phyloP scores from a whole-genome alignment of 2,113 vertebrate species.

The Sakesphorus luctuosus region DNA sequence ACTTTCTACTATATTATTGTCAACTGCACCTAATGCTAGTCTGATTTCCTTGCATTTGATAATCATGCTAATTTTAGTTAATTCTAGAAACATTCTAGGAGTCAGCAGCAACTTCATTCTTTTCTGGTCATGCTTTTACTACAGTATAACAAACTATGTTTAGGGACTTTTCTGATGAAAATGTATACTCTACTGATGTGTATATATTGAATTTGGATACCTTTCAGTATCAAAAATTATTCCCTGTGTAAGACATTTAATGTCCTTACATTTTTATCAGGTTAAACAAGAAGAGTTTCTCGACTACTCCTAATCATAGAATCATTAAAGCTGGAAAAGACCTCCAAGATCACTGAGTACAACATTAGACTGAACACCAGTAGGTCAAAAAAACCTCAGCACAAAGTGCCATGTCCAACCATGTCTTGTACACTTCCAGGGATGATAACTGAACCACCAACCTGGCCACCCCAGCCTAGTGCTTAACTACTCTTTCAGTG shows the following conservation, averaged over 20 bases:
- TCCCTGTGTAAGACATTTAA: not conserved
- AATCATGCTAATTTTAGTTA: not conserved
- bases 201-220: conserved; percentile 75
- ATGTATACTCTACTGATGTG: conserved; percentile 38
- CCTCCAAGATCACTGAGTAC: not conserved
- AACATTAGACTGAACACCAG: not conserved
- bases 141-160: conserved; percentile 72
- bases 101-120: not conserved
- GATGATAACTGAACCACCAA: not conserved
- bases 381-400: not conserved
- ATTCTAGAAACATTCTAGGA: not conserved
- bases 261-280: not conserved
- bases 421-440: not conserved
- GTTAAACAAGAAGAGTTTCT: not conserved
- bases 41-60: not conserved
- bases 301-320: not conserved
- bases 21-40: not conserved
- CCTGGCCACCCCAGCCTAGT: not conserved
- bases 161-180: conserved; percentile 61
- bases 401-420: not conserved
- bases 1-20: not conserved
- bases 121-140: conserved; percentile 69
- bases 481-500: not conserved
- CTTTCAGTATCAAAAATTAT: not conserved
- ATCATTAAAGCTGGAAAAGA: not conserved